phyloP scores from a whole-genome alignment of 1,140 invertebrate genomes.

The Cotesia glomerata region DNA sequence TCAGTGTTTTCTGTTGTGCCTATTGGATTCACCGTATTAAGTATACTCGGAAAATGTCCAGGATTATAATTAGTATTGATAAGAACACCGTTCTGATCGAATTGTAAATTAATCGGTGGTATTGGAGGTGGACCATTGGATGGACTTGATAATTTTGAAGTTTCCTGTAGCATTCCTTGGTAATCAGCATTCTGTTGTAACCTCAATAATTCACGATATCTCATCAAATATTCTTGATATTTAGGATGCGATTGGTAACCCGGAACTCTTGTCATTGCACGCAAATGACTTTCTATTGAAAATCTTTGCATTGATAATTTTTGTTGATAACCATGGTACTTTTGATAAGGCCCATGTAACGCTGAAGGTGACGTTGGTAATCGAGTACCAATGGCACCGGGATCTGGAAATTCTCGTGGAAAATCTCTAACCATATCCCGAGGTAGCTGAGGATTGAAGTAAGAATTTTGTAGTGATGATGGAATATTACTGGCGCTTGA shows the following conservation, averaged over 20 bases:
- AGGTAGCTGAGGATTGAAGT: slow-evolving; percentile 46
- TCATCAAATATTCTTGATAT: slow-evolving; percentile 56
- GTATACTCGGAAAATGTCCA: slow-evolving; percentile 36
- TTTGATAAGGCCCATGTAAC: slow-evolving; percentile 29
- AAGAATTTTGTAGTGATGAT: slow-evolving; percentile 46
- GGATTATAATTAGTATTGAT: slow-evolving; percentile 55
- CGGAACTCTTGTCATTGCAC: slow-evolving; percentile 50
- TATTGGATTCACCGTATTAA: slow-evolving; percentile 30
- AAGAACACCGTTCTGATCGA: slow-evolving; percentile 58
- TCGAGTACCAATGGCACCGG: slow-evolving; percentile 12
- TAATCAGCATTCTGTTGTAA: slow-evolving; percentile 54
- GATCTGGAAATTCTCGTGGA: slow-evolving; percentile 41
- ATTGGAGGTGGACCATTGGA: slow-evolving; percentile 28
- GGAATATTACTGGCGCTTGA: slow-evolving; percentile 34
- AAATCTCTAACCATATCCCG: slow-evolving; percentile 43
- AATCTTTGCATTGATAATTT: slow-evolving; percentile 55
- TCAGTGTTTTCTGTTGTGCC: slow-evolving; percentile 21
- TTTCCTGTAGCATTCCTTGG: slow-evolving; percentile 50
- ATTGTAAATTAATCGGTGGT: slow-evolving; percentile 58
- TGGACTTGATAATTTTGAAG: slow-evolving; percentile 35
- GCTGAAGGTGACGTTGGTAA: slow-evolving; percentile 4
- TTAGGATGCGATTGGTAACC: slow-evolving; percentile 57
- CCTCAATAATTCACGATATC: slow-evolving; percentile 52
- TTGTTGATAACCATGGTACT: slow-evolving; percentile 50
- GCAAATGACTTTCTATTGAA: slow-evolving; percentile 53